A percentile compares a stretch with the other conserved stretches of the same genome.
phyloP scores from a whole-genome alignment of 2,797 vertebrate genomes.

The Ambastaia sidthimunki region DNA sequence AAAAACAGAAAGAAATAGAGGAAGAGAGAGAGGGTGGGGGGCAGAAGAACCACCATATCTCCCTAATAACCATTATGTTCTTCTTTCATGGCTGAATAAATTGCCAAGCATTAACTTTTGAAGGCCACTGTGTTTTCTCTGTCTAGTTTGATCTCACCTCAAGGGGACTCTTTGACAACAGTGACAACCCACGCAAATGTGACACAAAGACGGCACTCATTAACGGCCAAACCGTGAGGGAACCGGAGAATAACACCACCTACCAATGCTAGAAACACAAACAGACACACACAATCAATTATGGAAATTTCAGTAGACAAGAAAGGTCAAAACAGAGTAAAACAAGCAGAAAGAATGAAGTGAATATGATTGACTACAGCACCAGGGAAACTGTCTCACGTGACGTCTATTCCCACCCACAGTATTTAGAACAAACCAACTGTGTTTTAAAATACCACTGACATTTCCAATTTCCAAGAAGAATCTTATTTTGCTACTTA shows the following conservation, averaged over 20 bases:
- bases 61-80: slow-evolving; percentile 45
- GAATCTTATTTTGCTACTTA: background rate
- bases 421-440: background rate
- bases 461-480: background rate
- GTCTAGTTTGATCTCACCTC: slow-evolving; percentile 22
- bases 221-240: slow-evolving; percentile 28
- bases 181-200: slow-evolving; percentile 51
- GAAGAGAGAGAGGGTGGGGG: background rate
- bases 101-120: slow-evolving; percentile 36
- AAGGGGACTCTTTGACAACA: slow-evolving; percentile 21
- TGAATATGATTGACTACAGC: background rate
- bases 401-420: background rate
- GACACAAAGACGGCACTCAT: slow-evolving; percentile 55
- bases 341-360: slow-evolving; percentile 20
- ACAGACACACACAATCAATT: slow-evolving; percentile 43
- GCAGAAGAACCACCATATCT: slow-evolving; percentile 4
- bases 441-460: background rate
- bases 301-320: slow-evolving; percentile 38
- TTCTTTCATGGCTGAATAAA: slow-evolving; percentile 35
- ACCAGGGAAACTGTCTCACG: slow-evolving; percentile 5
- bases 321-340: slow-evolving; percentile 45
- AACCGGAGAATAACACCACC: slow-evolving; percentile 37
- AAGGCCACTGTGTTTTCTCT: slow-evolving; percentile 39
- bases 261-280: slow-evolving; percentile 59
- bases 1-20: no score